Base-by-base conservation (phyloP, 2,797 vertebrate genomes). In the Triplophysa yarkandensis region DNA sequence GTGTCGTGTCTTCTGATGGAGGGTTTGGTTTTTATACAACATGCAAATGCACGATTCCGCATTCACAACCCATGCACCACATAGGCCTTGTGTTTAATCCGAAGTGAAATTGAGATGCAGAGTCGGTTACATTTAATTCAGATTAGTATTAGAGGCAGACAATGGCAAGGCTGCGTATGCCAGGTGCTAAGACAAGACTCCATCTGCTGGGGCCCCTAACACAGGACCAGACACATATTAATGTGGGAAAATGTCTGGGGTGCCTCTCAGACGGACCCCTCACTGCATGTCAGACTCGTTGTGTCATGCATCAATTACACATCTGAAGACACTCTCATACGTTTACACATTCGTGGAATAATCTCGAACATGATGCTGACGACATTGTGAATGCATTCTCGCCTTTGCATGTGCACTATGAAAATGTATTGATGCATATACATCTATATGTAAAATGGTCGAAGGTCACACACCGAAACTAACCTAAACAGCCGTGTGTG, bases 171-270 rank as follows among this genome's bases (percentile, higher is more conserved):
- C 69, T 83, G 54, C 80, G 81, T 62, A 83, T 90, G 87, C 88
- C 91, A 93, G 92, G 89, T 92, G 92, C 84, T 89, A 76, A 90
- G 86, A 90, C 91, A 85, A 88, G 89, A 85, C 91, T 92, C 90
- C 91, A 92, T 92, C 91, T 92, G 91, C 82, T 80, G 84, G 89
- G 88, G 88, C 87, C 88, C 88, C 66, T 73, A 87, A 86, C 86
- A 84, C 68, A 87, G 86, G 77, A 89, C 89, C 90, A 92, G 90
- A 91, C 89, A 91, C 86, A 91, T 89, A 91, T 91, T 93, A 93
- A 92, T 92, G 92, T 92, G 89, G 89, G 91, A 90, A 92, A 88
- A 87, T 65, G 88, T 92, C 88, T 90, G 81, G 89, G 86, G 83
- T 85, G 86, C 86, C 81, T 76, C 73, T 66, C 70, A 65, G 84